phyloP scores from a whole-genome alignment of 2,888 invertebrate species.

The Charanyca ferruginea region DNA sequence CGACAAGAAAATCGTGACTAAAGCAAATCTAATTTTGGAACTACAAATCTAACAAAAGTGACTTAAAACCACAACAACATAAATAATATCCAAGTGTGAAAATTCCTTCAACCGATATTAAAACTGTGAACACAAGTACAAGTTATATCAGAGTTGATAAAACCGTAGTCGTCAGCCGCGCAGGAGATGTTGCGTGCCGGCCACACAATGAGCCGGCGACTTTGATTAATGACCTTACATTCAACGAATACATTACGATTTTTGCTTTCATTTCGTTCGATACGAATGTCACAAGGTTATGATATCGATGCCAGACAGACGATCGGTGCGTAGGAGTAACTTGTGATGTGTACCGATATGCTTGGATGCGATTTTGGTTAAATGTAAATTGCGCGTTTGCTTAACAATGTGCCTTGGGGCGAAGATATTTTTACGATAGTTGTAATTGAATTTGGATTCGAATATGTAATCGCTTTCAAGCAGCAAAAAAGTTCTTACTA shows the following conservation, averaged over 20 bases:
- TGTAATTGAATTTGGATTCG: constrained; percentile 24
- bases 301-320: constrained; percentile 84
- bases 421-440: constrained; percentile 10
- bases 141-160: constrained; percentile 81
- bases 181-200: constrained; percentile 86
- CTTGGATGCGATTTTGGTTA: constrained; percentile 59
- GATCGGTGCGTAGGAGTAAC: constrained; percentile 70
- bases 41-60: background rate
- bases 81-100: constrained; percentile 49
- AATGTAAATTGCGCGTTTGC: constrained; percentile 41
- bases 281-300: constrained; percentile 90
- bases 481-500: background rate
- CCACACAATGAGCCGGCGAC: constrained; percentile 90
- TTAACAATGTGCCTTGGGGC: constrained; percentile 34
- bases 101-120: constrained; percentile 44
- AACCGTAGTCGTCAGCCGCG: constrained; percentile 78
- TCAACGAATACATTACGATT: constrained; percentile 91
- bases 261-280: constrained; percentile 90
- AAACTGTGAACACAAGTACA: constrained; percentile 67
- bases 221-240: constrained; percentile 89
- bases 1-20: background rate
- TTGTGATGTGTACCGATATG: constrained; percentile 53
- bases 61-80: background rate
- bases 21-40: background rate
- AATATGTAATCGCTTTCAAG: background rate